phyloP scores from a whole-genome alignment of 2,888 invertebrate genomes.

The Andrena bicolor region DNA sequence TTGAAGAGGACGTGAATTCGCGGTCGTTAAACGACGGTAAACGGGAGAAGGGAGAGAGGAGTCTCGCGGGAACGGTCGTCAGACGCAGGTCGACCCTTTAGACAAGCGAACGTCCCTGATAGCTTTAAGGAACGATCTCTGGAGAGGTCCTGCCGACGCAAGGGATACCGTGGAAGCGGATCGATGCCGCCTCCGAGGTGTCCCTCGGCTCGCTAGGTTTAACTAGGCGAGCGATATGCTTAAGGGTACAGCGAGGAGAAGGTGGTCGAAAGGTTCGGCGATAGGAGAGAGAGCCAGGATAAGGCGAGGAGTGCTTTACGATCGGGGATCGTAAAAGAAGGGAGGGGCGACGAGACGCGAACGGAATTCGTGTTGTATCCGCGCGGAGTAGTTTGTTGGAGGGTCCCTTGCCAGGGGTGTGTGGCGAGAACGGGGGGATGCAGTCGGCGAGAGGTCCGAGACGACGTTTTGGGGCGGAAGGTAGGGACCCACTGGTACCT shows the following conservation, averaged over 20 bases:
- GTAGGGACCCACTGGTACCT: slow-evolving; percentile 74
- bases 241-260: slow-evolving; percentile 9
- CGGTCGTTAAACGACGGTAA: neutral
- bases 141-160: neutral
- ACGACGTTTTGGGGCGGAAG: slow-evolving; percentile 7
- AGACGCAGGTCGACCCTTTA: slow-evolving; percentile 5
- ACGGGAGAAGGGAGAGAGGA: neutral
- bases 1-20: neutral
- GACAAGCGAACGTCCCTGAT: slow-evolving; percentile 2
- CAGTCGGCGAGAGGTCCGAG: slow-evolving; percentile 1
- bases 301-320: slow-evolving; percentile 4
- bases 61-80: slow-evolving; percentile 1
- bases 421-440: neutral
- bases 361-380: neutral
- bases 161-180: neutral
- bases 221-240: slow-evolving; percentile 28
- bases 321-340: neutral
- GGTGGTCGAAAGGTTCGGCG: slow-evolving; percentile 5
- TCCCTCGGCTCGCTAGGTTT: slow-evolving; percentile 37
- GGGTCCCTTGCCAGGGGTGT: neutral
- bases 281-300: too few relatives aligned
- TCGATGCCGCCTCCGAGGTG: slow-evolving; percentile 34
- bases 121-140: slow-evolving; percentile 29
- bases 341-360: neutral
- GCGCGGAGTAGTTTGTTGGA: slow-evolving; percentile 11